These are phyloP conservation scores for Gonocerus acuteangulatus DNA, from an alignment of 2,888 invertebrate genomes.

Conservation along the genomic window DNA sequence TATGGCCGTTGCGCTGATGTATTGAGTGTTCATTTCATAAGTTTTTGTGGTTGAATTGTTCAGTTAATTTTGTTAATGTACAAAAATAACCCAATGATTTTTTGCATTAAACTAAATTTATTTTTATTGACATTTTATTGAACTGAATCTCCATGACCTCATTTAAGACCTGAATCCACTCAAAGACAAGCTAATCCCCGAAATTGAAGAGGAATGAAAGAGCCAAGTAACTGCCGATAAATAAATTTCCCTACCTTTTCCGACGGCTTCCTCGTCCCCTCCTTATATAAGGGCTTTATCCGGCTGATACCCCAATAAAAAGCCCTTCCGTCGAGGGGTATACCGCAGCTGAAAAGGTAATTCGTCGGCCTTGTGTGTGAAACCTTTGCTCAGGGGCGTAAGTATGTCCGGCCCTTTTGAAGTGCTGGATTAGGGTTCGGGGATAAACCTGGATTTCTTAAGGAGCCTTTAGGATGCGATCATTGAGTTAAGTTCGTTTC, in stretches of 20 bases:
- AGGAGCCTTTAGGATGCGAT: not conserved
- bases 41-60: too few species aligned
- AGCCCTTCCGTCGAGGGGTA: not conserved
- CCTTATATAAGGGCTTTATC: not conserved
- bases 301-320: not conserved
- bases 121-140: too few species aligned
- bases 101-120: too few species aligned
- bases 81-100: too few species aligned
- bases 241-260: not conserved
- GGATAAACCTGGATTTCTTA: not conserved
- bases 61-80: too few species aligned
- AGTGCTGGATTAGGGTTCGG: not conserved
- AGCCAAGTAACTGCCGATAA: too few species aligned
- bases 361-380: not conserved
- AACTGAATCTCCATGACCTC: too few species aligned
- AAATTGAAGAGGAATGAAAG: too few species aligned
- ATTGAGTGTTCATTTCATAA: too few species aligned
- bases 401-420: not conserved
- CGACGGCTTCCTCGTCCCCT: not conserved
- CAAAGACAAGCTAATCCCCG: too few species aligned
- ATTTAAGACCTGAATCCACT: too few species aligned
- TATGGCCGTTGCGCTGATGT: too few species aligned
- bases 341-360: not conserved
- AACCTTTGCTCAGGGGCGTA: not conserved
- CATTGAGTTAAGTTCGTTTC: not conserved